phyloP scores from a whole-genome alignment of 1,140 invertebrate genomes.

The Artemia franciscana region DNA sequence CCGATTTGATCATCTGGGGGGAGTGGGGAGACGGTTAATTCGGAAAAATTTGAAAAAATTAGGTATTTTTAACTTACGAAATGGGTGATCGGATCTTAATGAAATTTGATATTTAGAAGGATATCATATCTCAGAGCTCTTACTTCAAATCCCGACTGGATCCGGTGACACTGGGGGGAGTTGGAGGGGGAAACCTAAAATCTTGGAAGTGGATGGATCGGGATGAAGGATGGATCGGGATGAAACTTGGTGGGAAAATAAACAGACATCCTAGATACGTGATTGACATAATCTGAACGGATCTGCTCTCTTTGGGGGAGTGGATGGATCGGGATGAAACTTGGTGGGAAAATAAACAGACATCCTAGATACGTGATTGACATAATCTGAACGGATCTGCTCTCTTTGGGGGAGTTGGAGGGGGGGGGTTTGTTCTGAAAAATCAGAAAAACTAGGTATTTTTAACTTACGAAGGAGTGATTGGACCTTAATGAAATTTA shows the following conservation, averaged over 20 bases:
- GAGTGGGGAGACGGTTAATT: background rate
- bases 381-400: no score
- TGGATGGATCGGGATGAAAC: no score
- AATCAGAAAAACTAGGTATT: no score
- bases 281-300: background rate
- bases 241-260: background rate
- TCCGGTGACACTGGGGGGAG: background rate
- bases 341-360: no score
- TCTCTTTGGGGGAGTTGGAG: no score
- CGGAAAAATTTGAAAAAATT: background rate
- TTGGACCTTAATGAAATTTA: no score
- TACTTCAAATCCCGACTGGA: background rate
- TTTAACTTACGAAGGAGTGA: no score
- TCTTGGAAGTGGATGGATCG: background rate
- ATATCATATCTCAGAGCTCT: background rate
- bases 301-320: background rate
- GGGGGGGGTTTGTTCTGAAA: no score
- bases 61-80: background rate
- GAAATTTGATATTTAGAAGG: background rate
- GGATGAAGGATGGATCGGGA: background rate
- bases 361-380: no score
- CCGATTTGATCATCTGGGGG: background rate
- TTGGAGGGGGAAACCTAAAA: background rate
- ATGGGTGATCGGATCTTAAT: background rate
- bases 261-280: background rate